phyloP scores from a whole-genome alignment of 1,140 invertebrate species.

The Pollicipes pollicipes region DNA sequence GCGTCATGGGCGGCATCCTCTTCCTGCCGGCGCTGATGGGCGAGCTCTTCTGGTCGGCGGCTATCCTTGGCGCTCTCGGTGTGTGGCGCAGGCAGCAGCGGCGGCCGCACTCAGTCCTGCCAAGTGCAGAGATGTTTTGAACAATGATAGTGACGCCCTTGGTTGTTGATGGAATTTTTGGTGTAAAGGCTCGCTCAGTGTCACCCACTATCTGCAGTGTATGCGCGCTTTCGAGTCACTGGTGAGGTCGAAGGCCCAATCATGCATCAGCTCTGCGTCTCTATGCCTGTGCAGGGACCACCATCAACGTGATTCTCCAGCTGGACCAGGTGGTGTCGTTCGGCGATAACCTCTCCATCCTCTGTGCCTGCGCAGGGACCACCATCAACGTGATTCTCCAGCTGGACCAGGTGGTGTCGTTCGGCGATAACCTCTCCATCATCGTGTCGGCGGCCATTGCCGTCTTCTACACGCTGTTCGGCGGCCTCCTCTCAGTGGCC shows the following conservation, averaged over 20 bases:
- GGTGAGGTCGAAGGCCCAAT: no score
- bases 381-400: neutral
- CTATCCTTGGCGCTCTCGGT: slow-evolving; percentile 85
- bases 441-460: slow-evolving; percentile 90
- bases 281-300: neutral
- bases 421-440: slow-evolving; percentile 79
- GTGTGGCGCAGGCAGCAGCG: slow-evolving; percentile 12
- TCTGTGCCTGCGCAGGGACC: neutral
- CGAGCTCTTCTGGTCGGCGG: slow-evolving; percentile 94
- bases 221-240: no score
- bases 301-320: neutral
- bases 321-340: neutral
- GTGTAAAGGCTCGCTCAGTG: no score
- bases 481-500: slow-evolving; percentile 91
- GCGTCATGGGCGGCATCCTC: slow-evolving; percentile 86
- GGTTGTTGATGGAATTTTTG: no score
- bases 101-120: no score
- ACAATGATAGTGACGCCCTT: neutral
- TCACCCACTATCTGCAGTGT: no score
- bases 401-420: slow-evolving; percentile 33
- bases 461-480: slow-evolving; percentile 92
- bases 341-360: neutral
- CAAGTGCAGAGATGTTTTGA: no score
- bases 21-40: slow-evolving; percentile 92
- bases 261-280: no score